Base-by-base conservation (phyloP, 2,888 invertebrate genomes). In the Microchrysa polita region DNA sequence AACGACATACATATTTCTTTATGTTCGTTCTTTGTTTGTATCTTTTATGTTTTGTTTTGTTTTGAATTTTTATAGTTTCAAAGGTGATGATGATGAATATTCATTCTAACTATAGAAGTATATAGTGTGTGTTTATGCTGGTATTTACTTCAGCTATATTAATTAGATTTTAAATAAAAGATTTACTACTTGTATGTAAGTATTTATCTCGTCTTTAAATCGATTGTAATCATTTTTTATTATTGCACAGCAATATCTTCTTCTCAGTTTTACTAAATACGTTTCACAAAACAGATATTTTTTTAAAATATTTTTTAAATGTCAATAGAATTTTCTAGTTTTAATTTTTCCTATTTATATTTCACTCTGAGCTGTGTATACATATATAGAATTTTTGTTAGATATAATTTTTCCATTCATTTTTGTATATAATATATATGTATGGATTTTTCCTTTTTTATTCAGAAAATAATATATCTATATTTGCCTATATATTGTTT, bases 201-300 rank as follows among this genome's bases (percentile, higher is more conserved):
- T n/a, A 61, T 5, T 53, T 57, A n/a, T n/a, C 34, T 34, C 14
- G n/a, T 67, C 2, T 2, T 63, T 12, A 60, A 34, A 48, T 48
- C 14, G 48, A 48, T 48, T 20, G 44, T 34, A 57, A 57, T 57
- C n/a, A 34, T 67, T 67, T n/a, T 69, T 69, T 34, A 55, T 69
- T 69, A 69, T 69, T 69, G 69, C 69, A 69, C 20, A 69, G 69
- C 69, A 69, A 69, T 69, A 69, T 57, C n/a, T n/a, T n/a, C n/a
- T 69, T 42, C 48, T 69, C 69, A 42, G 57, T 12, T 48, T 34
- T 7, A 2, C 27, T 34, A 34, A n/a, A 40, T 69, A 48, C 16
- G 44, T 44, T 57, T 55, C 69, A 69, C 18, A 69, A 69, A 69
- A 69, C 40, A 65, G 65, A 44, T 48, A 65, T 34, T 5, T 34